Evolutionary conservation across 2,888 invertebrate species (phyloP).

Genomic region (Melanostoma scalare): DNA sequence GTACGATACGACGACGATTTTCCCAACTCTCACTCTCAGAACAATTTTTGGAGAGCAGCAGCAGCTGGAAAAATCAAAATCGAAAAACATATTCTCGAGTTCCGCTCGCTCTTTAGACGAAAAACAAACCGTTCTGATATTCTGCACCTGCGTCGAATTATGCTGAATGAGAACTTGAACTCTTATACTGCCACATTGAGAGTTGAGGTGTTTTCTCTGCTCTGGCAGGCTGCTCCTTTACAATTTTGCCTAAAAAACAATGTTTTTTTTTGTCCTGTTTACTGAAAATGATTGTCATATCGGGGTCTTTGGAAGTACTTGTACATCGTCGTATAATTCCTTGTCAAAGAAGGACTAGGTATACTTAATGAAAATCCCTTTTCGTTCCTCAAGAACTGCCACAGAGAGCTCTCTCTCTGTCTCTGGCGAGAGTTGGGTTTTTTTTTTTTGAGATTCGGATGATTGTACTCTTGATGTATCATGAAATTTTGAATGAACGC

Average conservation of each 20-base stretch:
- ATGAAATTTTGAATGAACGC: constrained; percentile 24
- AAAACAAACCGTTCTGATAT: constrained; percentile 1
- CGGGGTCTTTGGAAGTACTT: not conserved
- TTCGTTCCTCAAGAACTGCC: not conserved
- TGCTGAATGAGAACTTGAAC: constrained; percentile 19
- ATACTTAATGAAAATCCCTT: not conserved
- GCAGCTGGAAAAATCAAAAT: constrained; percentile 58
- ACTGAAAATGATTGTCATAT: constrained; percentile 18
- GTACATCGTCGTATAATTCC: no score
- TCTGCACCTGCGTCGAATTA: constrained; percentile 41
- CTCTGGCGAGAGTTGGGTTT: no score
- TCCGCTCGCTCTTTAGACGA: constrained; percentile 39
- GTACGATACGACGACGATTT: not conserved
- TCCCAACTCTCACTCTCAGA: constrained; percentile 54
- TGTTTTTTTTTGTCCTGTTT: constrained; percentile 5
- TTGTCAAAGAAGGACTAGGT: no score
- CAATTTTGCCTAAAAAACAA: constrained; percentile 12
- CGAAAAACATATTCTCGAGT: constrained; percentile 54
- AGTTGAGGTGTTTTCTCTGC: not conserved
- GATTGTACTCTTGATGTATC: not conserved
- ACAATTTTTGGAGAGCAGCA: constrained; percentile 8
- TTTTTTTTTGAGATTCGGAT: no score
- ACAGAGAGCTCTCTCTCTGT: not conserved
- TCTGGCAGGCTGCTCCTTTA: not conserved
- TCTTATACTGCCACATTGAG: constrained; percentile 55